Base-by-base conservation (phyloP, 2,797 vertebrate genomes). In the Phalloptychus januarius region DNA sequence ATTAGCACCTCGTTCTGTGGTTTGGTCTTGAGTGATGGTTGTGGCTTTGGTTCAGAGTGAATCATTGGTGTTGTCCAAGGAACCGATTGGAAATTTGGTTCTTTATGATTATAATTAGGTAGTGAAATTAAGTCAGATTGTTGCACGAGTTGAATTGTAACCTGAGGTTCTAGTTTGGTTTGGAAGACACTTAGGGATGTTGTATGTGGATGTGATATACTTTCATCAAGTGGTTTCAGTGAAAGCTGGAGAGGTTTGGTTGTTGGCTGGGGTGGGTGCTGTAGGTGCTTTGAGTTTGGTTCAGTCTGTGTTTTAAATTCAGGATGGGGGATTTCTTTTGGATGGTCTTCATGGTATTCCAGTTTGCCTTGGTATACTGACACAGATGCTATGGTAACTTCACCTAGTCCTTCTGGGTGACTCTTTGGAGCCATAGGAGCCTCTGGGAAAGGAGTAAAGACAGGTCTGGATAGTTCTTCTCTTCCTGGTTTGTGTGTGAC, bases 401-500 rank as follows among this genome's bases (percentile, higher is more conserved):
- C 85, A 78, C 78, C 81, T 38, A 78, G 61, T 74, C 63, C 65
- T 78, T 79, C 71, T 52, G 79, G 71, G 46, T 1, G 77, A 28
- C 74, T 67, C 54, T 81, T 86, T 20, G 91, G 79, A 82, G 74
- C 54, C 84, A 87, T 77, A 23, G 77, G 79, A 38, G 82, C 48
- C 76, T 85, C 82, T 54, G 77, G 44, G 44, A 81, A 81, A 87
- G 83, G 84, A 88, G 88, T 76, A 33, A 90, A 79, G 77, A 86
- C 71, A 86, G 88, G 87, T 91, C 81, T 89, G 88, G 77, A 86
- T 72, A 85, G 79, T 78, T 91, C 86, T 91, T 74, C 91, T 92
- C 78, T 36, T 88, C 90, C 91, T 94, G 85, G 87, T 75, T 90
- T 89, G 76, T 86, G 80, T 80, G 72, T 88, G 15, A 71, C 67